Evolutionary conservation across 92 coral and sea anemone species (phyloP).

Genomic region (Nematostella vectensis): DNA sequence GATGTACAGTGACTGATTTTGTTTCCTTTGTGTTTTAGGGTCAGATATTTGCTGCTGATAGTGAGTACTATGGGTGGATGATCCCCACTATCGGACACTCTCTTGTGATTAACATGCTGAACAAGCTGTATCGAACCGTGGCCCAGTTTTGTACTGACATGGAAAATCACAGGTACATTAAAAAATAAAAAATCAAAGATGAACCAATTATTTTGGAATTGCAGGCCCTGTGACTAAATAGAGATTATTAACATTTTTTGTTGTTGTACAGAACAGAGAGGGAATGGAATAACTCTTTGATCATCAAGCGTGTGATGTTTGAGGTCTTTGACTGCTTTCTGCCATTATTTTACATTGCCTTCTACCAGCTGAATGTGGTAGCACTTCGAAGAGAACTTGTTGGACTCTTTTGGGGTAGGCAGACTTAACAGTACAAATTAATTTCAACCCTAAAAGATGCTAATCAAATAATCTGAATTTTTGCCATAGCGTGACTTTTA

Average conservation of each 20-base stretch:
- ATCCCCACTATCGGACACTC: conserved; percentile 96
- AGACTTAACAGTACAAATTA: neutral
- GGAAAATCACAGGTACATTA: conserved; percentile 85
- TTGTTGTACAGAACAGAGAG: conserved; percentile 67
- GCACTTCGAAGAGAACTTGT: conserved; percentile 89
- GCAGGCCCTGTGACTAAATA: no score
- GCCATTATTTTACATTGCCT: conserved; percentile 95
- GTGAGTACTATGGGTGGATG: conserved; percentile 83
- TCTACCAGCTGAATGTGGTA: conserved; percentile 96
- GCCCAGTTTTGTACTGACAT: conserved; percentile 81
- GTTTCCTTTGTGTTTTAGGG: no score
- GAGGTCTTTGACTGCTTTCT: conserved; percentile 97
- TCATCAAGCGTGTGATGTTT: conserved; percentile 89
- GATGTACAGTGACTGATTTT: no score
- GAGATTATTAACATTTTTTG: no score
- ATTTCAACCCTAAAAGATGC: neutral
- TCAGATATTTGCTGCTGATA: conserved; percentile 93
- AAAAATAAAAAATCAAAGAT: no score
- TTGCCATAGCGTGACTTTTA: no score
- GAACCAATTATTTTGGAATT: no score
- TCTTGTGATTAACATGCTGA: conserved; percentile 72
- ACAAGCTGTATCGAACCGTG: conserved; percentile 83
- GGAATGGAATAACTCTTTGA: conserved; percentile 91
- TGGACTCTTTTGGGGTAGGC: conserved; percentile 95
- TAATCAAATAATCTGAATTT: neutral